Evolutionary conservation across 2,113 vertebrate genomes (phyloP), one percentile per base, ranked within the genome.

Genomic region (Erythrocercus mccallii): DNA sequence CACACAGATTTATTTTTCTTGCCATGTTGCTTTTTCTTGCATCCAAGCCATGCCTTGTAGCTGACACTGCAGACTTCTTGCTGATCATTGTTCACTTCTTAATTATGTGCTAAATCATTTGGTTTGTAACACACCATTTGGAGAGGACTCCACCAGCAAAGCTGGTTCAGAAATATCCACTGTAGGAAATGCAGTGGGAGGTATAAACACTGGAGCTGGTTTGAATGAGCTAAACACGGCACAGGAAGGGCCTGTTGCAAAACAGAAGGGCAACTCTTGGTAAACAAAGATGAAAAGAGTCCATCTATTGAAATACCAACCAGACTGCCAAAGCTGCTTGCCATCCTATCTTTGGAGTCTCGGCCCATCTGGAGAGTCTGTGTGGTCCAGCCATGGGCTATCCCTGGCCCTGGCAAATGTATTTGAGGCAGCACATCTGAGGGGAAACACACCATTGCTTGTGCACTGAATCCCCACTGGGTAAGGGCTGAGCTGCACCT

Each of bases 91-190:
- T 82, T 95, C 71, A 21, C 44, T 64, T 56, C 72, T 65, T 69
- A 92, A 94, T 93, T 90, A 93, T 24, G 86, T 96, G 92, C 77
- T 88, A 93, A 94, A 90, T 74, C 51, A 56, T 86, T 86, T 74
- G n/a, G 72, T 64, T 42, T 86, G 90, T 88, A 83, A 57, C 80
- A 88, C 38, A 15, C 57, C 69, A 10, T 74, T 90, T 86, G 71
- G 28, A 86, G 71, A 86, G 44, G 38, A 50, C 51, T 70, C 78
- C 51, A 81, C 56, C 81, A 90, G 58, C 1, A 0, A 86, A 66
- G 47, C 62, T 72, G n/a, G 16, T 88, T 80, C n/a, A 61, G 90
- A 94, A 80, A 85, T 64, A 69, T 1, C 54, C 70, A 50, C 37
- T 0, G 0, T 22, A 83, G 68, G 58, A 83, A 81, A 73, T 51